Conservation (phyloP, 1,140 invertebrate species). For the Drosophila truncata region DNA sequence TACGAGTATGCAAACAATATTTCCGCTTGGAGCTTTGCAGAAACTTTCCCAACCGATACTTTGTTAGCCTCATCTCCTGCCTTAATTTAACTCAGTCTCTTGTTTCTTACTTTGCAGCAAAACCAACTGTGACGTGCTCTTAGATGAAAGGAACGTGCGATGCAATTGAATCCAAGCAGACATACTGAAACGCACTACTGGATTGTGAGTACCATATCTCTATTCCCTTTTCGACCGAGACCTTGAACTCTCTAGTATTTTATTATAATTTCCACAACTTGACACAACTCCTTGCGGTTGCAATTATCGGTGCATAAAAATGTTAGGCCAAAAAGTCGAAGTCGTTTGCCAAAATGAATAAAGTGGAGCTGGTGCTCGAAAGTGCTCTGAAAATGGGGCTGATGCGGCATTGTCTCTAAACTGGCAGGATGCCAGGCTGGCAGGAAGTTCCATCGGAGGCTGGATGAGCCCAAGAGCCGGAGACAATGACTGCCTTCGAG, state of each 20-base stretch:
- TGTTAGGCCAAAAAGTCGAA: conserved; percentile 30
- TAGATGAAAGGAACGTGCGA: conserved; percentile 82
- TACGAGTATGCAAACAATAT: conserved; percentile 21
- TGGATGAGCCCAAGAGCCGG: conserved; percentile 22
- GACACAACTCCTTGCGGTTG: conserved; percentile 37
- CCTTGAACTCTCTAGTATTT: conserved; percentile 60
- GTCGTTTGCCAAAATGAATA: conserved; percentile 54
- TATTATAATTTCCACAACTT: conserved; percentile 42
- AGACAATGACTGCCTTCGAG: conserved; percentile 50
- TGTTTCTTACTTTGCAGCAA: conserved; percentile 58
- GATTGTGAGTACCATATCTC: conserved; percentile 84
- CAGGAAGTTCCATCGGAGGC: conserved; percentile 23
- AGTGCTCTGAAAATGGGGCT: conserved; percentile 37
- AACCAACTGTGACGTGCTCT: conserved; percentile 75
- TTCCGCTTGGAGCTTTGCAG: background rate
- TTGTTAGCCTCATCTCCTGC: conserved; percentile 7
- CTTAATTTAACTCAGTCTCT: conserved; percentile 23
- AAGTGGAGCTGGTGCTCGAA: conserved; percentile 6
- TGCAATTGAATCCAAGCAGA: conserved; percentile 84
- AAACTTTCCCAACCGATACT: conserved; percentile 16
- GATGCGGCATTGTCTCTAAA: conserved; percentile 52
- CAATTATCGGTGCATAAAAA: conserved; percentile 70
- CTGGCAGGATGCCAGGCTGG: conserved; percentile 64
- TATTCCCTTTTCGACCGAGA: background rate
- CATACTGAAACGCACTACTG: conserved; percentile 84